These are phyloP conservation scores for Pyrochroa serraticornis DNA, from an alignment of 2,888 invertebrate species.

Conservation along the genomic window DNA sequence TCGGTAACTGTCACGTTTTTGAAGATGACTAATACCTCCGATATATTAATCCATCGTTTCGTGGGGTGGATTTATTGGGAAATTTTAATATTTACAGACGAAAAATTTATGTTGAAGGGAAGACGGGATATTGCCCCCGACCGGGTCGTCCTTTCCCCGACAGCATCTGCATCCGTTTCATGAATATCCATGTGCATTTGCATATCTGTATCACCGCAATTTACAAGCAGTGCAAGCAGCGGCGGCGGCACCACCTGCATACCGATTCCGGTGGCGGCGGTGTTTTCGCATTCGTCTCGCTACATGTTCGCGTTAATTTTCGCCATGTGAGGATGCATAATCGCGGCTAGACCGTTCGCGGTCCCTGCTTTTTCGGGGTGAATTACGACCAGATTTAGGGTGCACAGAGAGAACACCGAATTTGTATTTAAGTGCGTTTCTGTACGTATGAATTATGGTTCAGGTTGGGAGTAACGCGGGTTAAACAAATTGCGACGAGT, in stretches of 20 bases:
- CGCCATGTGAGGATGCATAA: slow-evolving; percentile 6
- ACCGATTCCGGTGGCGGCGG: slow-evolving; percentile 30
- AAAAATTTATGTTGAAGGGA: slow-evolving; percentile 21
- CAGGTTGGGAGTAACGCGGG: no score
- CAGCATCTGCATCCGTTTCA: slow-evolving; percentile 36
- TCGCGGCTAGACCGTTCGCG: background rate
- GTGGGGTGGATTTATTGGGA: slow-evolving; percentile 24
- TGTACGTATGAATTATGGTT: no score
- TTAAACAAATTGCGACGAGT: no score
- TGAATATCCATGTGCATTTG: slow-evolving; percentile 49
- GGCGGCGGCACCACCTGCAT: slow-evolving; percentile 44
- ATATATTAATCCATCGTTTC: slow-evolving; percentile 29
- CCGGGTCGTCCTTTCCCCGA: background rate
- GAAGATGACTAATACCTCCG: slow-evolving; percentile 21
- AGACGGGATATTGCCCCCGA: slow-evolving; percentile 19
- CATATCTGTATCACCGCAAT: slow-evolving; percentile 49
- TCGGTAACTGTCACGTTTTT: slow-evolving; percentile 21
- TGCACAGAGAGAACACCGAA: no score
- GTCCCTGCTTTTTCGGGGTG: background rate
- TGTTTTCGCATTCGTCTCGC: slow-evolving; percentile 19
- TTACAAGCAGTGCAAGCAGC: slow-evolving; percentile 45
- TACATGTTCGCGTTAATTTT: slow-evolving; percentile 1
- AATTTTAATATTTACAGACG: slow-evolving; percentile 28
- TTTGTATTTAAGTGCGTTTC: no score
- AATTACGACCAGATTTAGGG: background rate